phyloP scores from a whole-genome alignment of 2,113 vertebrate genomes.

The Phocoena phocoena region DNA sequence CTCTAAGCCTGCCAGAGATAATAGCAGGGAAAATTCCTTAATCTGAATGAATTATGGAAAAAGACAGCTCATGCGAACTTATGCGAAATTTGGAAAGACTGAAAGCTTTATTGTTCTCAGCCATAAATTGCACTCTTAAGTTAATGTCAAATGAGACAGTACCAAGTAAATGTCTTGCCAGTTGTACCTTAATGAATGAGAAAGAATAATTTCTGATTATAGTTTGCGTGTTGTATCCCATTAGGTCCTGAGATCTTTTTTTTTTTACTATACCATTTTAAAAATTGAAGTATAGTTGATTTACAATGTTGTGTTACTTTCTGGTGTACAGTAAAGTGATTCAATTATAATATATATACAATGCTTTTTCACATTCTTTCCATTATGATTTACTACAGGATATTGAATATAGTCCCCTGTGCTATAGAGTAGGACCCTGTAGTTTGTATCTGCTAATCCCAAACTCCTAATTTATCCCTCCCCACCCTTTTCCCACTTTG shows the following conservation, averaged over 20 bases:
- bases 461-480: too few relatives aligned
- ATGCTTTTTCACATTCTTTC: too few relatives aligned
- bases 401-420: too few relatives aligned
- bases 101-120: conserved; percentile 37
- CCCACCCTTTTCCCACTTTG: too few relatives aligned
- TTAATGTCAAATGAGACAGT: neutral
- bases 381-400: too few relatives aligned
- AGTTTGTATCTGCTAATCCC: too few relatives aligned
- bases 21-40: neutral
- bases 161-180: conserved; percentile 56
- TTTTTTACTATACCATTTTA: too few relatives aligned
- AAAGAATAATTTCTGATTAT: conserved; percentile 32
- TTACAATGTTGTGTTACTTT: too few relatives aligned
- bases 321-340: too few relatives aligned
- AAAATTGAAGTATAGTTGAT: too few relatives aligned
- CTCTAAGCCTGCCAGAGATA: conserved; percentile 25
- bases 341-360: too few relatives aligned
- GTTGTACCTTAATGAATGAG: conserved; percentile 55
- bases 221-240: conserved; percentile 16
- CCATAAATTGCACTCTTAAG: conserved; percentile 18
- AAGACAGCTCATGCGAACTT: conserved; percentile 36
- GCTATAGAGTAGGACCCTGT: too few relatives aligned
- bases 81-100: conserved; percentile 43
- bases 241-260: neutral
- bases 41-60: conserved; percentile 42